Percentiles rank a stretch among this genome's conserved stretches.
phyloP scores from a whole-genome alignment of 2,113 vertebrate species.

The Malurus cyaneus region DNA sequence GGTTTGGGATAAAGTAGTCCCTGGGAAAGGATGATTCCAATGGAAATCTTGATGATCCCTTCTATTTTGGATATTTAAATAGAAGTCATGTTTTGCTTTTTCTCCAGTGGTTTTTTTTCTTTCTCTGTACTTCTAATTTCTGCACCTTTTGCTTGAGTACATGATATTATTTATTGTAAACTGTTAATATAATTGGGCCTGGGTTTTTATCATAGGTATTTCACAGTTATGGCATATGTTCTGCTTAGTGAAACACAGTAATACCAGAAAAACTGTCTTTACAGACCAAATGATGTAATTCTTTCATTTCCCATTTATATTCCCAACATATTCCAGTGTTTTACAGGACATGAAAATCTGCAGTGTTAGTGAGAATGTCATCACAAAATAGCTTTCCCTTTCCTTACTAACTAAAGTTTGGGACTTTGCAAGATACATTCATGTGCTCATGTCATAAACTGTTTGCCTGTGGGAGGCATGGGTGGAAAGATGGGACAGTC shows the following conservation, averaged over 20 bases:
- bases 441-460: not conserved
- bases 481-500: not conserved
- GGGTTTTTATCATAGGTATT: not conserved
- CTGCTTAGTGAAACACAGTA: not conserved
- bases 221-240: not conserved
- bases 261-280: not conserved
- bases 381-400: not conserved
- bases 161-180: not conserved
- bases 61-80: not conserved
- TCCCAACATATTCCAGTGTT: not conserved
- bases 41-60: not conserved
- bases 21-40: not conserved
- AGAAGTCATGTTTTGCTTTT: not conserved
- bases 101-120: not conserved
- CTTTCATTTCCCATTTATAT: not conserved
- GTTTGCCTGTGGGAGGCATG: fast-evolving
- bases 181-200: not conserved
- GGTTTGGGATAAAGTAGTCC: not conserved
- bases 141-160: not conserved
- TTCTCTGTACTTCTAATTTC: not conserved
- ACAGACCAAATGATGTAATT: not conserved
- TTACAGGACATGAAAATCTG: not conserved
- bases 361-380: not conserved
- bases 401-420: not conserved
- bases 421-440: not conserved